Percentiles rank a stretch among this genome's conserved stretches.
phyloP scores from a whole-genome alignment of 2,797 vertebrate species.

The Fundulus diaphanus region DNA sequence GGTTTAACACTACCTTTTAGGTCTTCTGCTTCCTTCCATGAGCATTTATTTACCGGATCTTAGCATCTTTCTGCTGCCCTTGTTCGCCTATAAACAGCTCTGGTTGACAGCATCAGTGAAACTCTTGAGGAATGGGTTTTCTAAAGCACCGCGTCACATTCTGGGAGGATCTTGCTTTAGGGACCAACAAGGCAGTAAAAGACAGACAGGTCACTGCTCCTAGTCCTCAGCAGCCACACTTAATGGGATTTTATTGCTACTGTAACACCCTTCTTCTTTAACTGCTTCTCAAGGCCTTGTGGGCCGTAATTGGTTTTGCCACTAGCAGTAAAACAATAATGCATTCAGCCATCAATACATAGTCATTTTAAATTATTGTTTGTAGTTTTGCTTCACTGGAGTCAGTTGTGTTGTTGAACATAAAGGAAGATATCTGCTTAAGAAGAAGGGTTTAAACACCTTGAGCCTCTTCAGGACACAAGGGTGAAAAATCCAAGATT shows the following conservation, averaged over 20 bases:
- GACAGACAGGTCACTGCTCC: constrained; percentile 38
- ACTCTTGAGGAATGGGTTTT: constrained; percentile 14
- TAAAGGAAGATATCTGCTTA: not conserved
- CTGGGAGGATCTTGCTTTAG: constrained; percentile 12
- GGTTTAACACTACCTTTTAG: not conserved
- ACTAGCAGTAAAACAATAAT: constrained; percentile 16
- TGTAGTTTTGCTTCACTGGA: constrained; percentile 26
- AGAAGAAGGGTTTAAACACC: constrained; percentile 7
- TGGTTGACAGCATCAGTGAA: constrained; percentile 19
- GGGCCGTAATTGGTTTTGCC: constrained; percentile 21
- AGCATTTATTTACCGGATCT: not conserved
- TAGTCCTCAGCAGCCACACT: constrained; percentile 17
- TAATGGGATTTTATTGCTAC: too few species aligned
- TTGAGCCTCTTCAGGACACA: not conserved
- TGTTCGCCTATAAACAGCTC: constrained; percentile 1
- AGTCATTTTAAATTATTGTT: constrained; percentile 22
- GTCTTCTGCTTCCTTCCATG: not conserved
- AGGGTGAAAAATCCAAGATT: too few species aligned
- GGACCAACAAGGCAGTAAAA: constrained; percentile 25
- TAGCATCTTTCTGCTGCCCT: not conserved
- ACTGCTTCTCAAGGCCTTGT: constrained; percentile 5
- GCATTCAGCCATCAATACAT: constrained; percentile 23
- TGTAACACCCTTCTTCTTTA: not conserved
- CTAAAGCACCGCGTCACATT: constrained; percentile 37
- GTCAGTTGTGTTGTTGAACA: constrained; percentile 11